phyloP scores from a whole-genome alignment of 2,113 vertebrate species.

The Salvelinus namaycush region DNA sequence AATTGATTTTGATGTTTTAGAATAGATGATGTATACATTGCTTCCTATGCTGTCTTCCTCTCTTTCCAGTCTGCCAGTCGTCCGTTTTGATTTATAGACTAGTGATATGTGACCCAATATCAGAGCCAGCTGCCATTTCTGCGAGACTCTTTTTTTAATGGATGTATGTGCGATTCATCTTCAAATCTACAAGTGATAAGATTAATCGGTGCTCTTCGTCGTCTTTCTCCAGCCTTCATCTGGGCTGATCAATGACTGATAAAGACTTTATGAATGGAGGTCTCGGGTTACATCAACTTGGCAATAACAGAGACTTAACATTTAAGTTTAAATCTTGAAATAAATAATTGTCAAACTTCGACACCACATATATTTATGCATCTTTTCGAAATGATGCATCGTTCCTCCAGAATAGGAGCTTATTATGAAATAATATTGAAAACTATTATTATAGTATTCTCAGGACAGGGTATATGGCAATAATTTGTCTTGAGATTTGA shows the following conservation, averaged over 20 bases:
- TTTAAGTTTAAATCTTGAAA: background rate
- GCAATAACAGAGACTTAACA: slow-evolving; percentile 68
- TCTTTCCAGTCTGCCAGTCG: background rate
- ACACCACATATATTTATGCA: background rate
- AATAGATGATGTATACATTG: background rate
- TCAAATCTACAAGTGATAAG: slow-evolving; percentile 5
- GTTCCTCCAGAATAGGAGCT: background rate
- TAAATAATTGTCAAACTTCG: background rate
- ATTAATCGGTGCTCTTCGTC: slow-evolving; percentile 31
- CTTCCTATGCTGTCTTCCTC: background rate
- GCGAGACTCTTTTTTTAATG: background rate
- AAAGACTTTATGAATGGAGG: slow-evolving; percentile 81
- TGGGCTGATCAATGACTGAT: slow-evolving; percentile 75
- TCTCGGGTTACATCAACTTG: slow-evolving; percentile 80
- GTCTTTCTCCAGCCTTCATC: slow-evolving; percentile 22
- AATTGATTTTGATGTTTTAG: background rate
- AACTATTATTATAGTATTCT: background rate
- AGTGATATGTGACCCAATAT: slow-evolving; percentile 1
- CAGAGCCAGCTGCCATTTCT: slow-evolving; percentile 1
- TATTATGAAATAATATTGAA: background rate
- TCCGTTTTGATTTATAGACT: slow-evolving; percentile 8
- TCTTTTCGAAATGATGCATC: too few relatives aligned
- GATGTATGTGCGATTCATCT: background rate
- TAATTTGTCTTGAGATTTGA: background rate
- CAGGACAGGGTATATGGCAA: background rate